A percentile compares a stretch with the other conserved stretches of the same genome.
Conservation (phyloP, 1,140 invertebrate genomes). For the Drosophila takahashii region DNA sequence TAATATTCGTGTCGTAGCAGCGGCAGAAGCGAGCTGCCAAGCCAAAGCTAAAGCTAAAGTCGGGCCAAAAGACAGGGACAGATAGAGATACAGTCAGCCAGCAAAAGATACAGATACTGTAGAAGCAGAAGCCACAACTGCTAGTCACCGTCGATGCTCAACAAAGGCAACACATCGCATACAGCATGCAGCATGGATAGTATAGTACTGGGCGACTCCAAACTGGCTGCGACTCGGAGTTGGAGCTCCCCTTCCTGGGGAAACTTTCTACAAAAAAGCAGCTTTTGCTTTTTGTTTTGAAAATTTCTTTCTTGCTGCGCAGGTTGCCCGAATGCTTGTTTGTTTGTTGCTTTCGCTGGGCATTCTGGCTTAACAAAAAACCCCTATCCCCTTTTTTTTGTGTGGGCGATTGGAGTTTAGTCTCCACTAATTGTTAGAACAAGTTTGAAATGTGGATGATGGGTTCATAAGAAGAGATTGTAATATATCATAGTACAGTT, state of each 20-base stretch:
- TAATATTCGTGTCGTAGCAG: slow-evolving; percentile 83
- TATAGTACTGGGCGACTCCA: slow-evolving; percentile 37
- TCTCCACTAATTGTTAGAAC: slow-evolving; percentile 8
- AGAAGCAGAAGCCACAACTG: slow-evolving; percentile 64
- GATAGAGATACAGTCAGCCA: slow-evolving; percentile 2
- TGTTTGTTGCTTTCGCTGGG: slow-evolving; percentile 56
- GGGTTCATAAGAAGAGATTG: background rate
- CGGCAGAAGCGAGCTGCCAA: slow-evolving; percentile 61
- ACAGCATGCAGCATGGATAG: slow-evolving; percentile 34
- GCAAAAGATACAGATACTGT: slow-evolving; percentile 41
- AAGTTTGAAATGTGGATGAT: background rate
- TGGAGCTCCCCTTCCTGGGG: slow-evolving; percentile 30
- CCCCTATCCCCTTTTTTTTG: background rate
- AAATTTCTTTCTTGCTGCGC: slow-evolving; percentile 50
- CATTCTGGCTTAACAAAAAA: slow-evolving; percentile 24
- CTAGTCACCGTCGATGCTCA: slow-evolving; percentile 67
- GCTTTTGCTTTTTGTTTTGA: slow-evolving; percentile 51
- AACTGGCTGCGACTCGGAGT: slow-evolving; percentile 40
- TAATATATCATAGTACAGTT: background rate
- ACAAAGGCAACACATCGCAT: slow-evolving; percentile 57
- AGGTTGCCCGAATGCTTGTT: slow-evolving; percentile 42
- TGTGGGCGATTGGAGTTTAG: slow-evolving; percentile 4
- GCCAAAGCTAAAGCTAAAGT: slow-evolving; percentile 21
- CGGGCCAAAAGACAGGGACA: slow-evolving; percentile 18
- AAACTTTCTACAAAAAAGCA: slow-evolving; percentile 55